Conservation (phyloP, 2,797 vertebrate species). For the Psittacula derbiana region DNA sequence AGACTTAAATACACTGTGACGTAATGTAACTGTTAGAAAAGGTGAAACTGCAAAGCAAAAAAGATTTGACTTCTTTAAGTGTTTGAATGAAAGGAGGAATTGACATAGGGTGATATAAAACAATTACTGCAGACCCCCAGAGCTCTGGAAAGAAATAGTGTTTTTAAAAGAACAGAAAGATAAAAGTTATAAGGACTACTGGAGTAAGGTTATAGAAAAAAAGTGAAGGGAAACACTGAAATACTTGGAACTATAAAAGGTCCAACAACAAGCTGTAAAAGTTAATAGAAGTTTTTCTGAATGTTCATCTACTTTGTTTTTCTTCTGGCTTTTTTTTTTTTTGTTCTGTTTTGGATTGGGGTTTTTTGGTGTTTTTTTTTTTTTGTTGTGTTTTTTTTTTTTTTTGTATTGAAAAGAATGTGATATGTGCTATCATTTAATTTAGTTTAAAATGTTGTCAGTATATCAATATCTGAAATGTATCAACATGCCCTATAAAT, state of each 20-base stretch:
- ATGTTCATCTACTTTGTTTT: neutral
- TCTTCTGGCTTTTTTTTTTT: neutral
- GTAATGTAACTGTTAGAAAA: neutral
- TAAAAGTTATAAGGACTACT: neutral
- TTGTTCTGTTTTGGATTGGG: neutral
- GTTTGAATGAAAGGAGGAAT: neutral
- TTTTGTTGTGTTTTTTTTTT: neutral
- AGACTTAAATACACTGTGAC: neutral
- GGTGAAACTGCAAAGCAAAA: neutral
- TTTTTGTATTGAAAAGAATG: neutral
- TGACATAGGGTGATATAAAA: neutral
- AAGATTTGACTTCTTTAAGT: neutral
- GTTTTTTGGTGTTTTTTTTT: accelerated
- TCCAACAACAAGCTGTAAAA: neutral
- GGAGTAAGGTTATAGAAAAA: neutral
- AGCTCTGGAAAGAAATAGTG: neutral
- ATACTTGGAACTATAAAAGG: neutral
- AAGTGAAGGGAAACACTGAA: neutral
- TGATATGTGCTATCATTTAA: neutral
- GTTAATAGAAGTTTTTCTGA: neutral
- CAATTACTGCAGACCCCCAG: neutral
- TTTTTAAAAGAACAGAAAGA: neutral
- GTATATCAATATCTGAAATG: neutral
- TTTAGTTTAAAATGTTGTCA: slow-evolving; percentile 22
- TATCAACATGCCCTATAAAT: slow-evolving; percentile 4